Evolutionary conservation across 2,113 vertebrate genomes (phyloP), one percentile per base, ranked within the genome.

Genomic region (Lanius collurio): DNA sequence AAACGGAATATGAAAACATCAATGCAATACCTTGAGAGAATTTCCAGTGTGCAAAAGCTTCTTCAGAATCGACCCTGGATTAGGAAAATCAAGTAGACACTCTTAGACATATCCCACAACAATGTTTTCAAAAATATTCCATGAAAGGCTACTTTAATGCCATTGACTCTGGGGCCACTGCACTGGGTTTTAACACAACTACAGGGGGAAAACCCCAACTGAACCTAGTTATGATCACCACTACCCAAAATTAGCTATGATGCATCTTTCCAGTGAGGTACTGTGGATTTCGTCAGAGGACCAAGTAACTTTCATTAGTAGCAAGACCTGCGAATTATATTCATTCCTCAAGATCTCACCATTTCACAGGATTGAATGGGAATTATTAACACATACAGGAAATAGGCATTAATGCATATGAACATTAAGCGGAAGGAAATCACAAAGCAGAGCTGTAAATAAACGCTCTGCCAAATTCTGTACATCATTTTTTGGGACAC

Each of bases 21-120:
- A 94, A 42, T 31, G 31, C 84, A 93, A 96, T 98, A 99, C 99
- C 98, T 99, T 99, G 90, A 99, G 98, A 95, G 99, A 99, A 98
- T 99, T 99, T 98, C 99, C 99, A 99, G 99, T 99, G 98, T 99
- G 99, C 98, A 99, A 97, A 98, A 99, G 99, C 95, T 99, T 99
- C 98, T 99, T 99, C 97, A 99, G 98, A 96, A 99, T 99, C 39
- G 99, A 99, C 88, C 99, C 99, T 99, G 86, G 53, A 98, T 88
- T 57, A 92, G 85, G 90, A 96, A 93, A 78, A 91, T 78, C 7
- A 73, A 63, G 89, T 9, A 95, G 93, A 37, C 87, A 88, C 22
- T 39, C 55, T 95, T 52, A 90, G 65, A 89, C 35, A 23, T 22
- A 23, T 67, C 79, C 49, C 49, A 44, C 28, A 24, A 52, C 9